These are phyloP conservation scores for Sebastiscus albofasciatus DNA, from an alignment of 2,797 vertebrate species.

Conservation along the genomic window DNA sequence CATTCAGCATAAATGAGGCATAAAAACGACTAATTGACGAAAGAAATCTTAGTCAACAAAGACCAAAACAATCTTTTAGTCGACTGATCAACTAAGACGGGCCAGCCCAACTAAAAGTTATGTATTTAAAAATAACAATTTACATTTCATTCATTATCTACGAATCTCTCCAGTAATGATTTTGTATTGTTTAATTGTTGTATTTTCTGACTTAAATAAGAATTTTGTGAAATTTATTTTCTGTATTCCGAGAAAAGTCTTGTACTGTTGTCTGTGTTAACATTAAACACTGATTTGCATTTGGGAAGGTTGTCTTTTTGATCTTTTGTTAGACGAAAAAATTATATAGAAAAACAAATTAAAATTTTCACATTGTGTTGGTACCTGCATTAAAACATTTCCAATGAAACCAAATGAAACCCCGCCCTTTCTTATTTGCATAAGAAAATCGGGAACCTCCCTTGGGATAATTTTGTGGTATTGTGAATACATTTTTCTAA, in stretches of 20 bases:
- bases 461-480: background rate
- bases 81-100: too few relatives aligned
- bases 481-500: background rate
- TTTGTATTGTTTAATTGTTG: background rate
- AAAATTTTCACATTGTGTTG: background rate
- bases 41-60: too few relatives aligned
- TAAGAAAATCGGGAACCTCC: background rate
- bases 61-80: too few relatives aligned
- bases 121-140: background rate
- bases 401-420: constrained; percentile 24
- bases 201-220: background rate
- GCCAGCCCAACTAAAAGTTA: too few relatives aligned
- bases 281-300: background rate
- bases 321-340: background rate
- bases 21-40: too few relatives aligned
- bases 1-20: too few relatives aligned
- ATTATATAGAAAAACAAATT: background rate
- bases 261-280: background rate
- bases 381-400: background rate
- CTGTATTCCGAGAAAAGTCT: background rate
- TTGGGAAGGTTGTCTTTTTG: background rate
- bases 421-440: background rate
- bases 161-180: background rate
- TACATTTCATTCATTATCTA: background rate
- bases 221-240: background rate